Evolutionary conservation across 2,797 vertebrate genomes (phyloP).

Genomic region (Lophotriccus pileatus): DNA sequence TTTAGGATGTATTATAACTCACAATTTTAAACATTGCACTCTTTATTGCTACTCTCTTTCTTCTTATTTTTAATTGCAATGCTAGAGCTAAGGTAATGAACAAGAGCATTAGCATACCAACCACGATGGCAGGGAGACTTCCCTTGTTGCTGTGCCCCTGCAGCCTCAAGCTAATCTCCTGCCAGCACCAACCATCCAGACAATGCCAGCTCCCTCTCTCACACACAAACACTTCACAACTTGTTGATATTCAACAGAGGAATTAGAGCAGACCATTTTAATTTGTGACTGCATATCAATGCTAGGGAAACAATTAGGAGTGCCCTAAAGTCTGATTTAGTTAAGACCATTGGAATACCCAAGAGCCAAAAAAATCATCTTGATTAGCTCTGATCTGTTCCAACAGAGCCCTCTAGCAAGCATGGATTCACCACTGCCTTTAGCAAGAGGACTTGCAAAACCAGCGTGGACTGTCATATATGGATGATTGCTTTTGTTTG

Average conservation of each 20-base stretch:
- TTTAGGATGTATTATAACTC: not conserved
- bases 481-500: not conserved
- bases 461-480: not conserved
- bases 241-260: conserved; percentile 1
- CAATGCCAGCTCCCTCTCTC: not conserved
- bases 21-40: not conserved
- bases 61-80: not conserved
- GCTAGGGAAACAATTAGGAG: not conserved
- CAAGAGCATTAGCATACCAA: not conserved
- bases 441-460: not conserved
- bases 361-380: not conserved
- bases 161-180: not conserved
- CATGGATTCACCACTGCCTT: not conserved
- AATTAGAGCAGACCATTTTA: not conserved
- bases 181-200: not conserved
- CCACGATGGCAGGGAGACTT: not conserved
- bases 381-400: not conserved
- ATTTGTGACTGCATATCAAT: not conserved
- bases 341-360: not conserved
- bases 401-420: not conserved
- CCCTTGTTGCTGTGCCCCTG: not conserved
- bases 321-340: not conserved
- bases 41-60: not conserved
- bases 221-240: not conserved
- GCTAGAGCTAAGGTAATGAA: not conserved